Percentiles rank a stretch among this genome's conserved stretches.
These are phyloP conservation scores for Trochalopteron elliotii DNA, from an alignment of 2,113 vertebrate genomes.

Conservation along the genomic window DNA sequence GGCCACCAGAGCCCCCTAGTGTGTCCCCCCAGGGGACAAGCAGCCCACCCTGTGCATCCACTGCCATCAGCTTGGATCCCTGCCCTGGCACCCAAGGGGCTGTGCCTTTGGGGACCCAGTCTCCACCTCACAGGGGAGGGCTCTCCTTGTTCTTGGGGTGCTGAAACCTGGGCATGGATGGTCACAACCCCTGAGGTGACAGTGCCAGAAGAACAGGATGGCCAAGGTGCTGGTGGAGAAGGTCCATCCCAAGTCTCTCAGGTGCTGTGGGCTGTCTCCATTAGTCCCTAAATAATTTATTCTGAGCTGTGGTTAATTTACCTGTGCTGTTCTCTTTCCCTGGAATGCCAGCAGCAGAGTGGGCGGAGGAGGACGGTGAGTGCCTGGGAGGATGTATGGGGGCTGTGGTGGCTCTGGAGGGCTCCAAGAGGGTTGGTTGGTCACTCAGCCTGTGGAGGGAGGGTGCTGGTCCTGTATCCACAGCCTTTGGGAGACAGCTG, in stretches of 20 bases:
- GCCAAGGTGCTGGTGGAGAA: not conserved
- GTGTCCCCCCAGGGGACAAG: not conserved
- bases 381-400: not conserved
- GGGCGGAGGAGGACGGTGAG: slow-evolving; percentile 38
- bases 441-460: not conserved
- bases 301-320: not conserved
- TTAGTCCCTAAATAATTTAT: not conserved
- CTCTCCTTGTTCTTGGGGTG: not conserved
- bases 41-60: not conserved
- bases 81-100: not conserved
- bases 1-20: rapidly evolving
- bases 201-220: not conserved
- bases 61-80: not conserved
- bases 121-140: not conserved
- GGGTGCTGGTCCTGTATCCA: not conserved
- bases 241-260: not conserved
- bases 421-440: rapidly evolving
- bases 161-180: not conserved
- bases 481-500: not conserved
- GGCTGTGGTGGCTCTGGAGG: not conserved
- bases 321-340: slow-evolving; percentile 43
- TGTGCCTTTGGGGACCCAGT: not conserved
- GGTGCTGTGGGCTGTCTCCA: rapidly evolving
- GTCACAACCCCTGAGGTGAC: not conserved
- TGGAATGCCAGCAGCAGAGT: slow-evolving; percentile 19